Percentiles rank a stretch among this genome's conserved stretches.
phyloP scores from a whole-genome alignment of 1,140 invertebrate species.

The Condylostylus longicornis region DNA sequence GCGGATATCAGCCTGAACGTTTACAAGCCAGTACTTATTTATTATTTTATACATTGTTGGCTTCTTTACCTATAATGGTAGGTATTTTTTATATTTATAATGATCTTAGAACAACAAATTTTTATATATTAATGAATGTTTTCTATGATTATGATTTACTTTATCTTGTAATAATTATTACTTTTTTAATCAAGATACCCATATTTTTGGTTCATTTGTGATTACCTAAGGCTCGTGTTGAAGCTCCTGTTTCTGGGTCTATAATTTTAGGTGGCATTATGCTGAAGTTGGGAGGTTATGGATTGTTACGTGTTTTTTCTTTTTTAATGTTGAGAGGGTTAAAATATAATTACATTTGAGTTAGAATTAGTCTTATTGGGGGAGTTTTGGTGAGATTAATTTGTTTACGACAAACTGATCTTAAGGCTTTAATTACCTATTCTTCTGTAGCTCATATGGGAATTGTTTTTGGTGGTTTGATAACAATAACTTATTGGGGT shows the following conservation, averaged over 20 bases:
- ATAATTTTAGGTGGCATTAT: slow-evolving; percentile 55
- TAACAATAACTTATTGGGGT: slow-evolving; percentile 32
- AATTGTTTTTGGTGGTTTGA: slow-evolving; percentile 34
- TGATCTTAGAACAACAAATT: slow-evolving; percentile 30
- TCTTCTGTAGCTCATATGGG: slow-evolving; percentile 45
- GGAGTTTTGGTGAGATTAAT: slow-evolving; percentile 37
- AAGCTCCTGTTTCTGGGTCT: slow-evolving; percentile 50
- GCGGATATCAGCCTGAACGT: slow-evolving; percentile 45
- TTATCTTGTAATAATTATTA: slow-evolving; percentile 37
- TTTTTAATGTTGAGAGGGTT: slow-evolving; percentile 31
- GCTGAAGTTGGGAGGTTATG: slow-evolving; percentile 51
- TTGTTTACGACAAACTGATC: slow-evolving; percentile 43
- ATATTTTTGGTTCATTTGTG: slow-evolving; percentile 54
- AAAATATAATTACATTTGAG: slow-evolving; percentile 33
- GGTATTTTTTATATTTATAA: slow-evolving; percentile 36
- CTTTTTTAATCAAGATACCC: slow-evolving; percentile 54
- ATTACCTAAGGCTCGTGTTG: slow-evolving; percentile 56
- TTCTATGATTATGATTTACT: slow-evolving; percentile 34
- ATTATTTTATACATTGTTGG: slow-evolving; percentile 46
- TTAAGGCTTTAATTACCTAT: slow-evolving; percentile 47
- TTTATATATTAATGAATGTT: slow-evolving; percentile 34
- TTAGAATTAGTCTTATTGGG: slow-evolving; percentile 36
- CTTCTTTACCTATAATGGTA: slow-evolving; percentile 43
- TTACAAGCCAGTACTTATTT: slow-evolving; percentile 42
- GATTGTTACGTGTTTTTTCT: slow-evolving; percentile 38